These are phyloP conservation scores for Cromileptes altivelis DNA, from an alignment of 2,113 vertebrate genomes.

Conservation along the genomic window DNA sequence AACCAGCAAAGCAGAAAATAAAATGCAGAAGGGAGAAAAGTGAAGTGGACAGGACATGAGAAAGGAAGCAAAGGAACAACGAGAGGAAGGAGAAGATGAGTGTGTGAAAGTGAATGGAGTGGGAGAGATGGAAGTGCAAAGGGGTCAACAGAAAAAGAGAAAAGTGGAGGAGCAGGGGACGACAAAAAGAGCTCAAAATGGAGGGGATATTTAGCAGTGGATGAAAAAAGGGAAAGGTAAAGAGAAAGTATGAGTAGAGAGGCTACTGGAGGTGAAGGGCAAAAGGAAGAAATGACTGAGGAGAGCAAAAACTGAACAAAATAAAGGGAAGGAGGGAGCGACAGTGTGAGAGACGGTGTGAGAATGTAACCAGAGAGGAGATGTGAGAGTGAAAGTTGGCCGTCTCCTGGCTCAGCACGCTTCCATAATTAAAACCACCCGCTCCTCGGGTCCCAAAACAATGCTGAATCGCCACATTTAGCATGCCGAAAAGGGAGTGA, in stretches of 20 bases:
- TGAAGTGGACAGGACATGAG: background rate
- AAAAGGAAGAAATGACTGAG: background rate
- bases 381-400: constrained; percentile 51
- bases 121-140: background rate
- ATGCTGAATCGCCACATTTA: constrained; percentile 64
- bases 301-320: background rate
- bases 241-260: background rate
- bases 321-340: background rate
- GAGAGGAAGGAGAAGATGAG: constrained; percentile 1
- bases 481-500: constrained; percentile 30
- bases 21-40: background rate
- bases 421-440: constrained; percentile 71
- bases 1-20: constrained; percentile 4
- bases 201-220: background rate
- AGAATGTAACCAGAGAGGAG: constrained; percentile 37
- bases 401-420: constrained; percentile 52
- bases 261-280: background rate
- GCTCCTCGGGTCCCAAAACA: constrained; percentile 36
- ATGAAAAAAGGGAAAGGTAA: background rate
- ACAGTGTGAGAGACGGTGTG: background rate
- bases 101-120: background rate
- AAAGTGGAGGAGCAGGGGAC: background rate
- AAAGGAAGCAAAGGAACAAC: constrained; percentile 1
- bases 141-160: background rate
- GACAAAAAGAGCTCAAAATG: background rate